A percentile compares a stretch with the other conserved stretches of the same genome.
These are phyloP conservation scores for Thinocorus orbignyianus DNA, from an alignment of 2,113 vertebrate genomes.

Conservation along the genomic window DNA sequence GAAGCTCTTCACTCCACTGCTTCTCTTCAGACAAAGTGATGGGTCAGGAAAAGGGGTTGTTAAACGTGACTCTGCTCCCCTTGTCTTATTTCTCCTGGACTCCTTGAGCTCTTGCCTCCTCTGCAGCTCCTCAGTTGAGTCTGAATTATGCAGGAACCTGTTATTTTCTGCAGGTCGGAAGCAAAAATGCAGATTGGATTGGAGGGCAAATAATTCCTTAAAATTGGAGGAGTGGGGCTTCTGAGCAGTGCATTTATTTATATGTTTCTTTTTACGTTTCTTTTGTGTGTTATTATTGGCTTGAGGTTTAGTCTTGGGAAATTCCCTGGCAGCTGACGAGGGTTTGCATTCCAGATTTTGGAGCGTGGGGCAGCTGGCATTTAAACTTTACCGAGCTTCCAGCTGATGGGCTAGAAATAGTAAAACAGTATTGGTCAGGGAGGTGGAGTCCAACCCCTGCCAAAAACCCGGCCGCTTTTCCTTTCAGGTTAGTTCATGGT, in stretches of 20 bases:
- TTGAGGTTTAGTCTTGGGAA: conserved; percentile 2
- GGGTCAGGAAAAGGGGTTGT: neutral
- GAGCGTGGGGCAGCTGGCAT: neutral
- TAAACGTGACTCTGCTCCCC: neutral
- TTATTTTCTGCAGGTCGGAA: neutral
- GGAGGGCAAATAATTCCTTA: neutral
- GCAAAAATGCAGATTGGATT: neutral
- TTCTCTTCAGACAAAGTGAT: neutral
- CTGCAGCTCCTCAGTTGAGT: neutral
- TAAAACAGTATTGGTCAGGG: neutral
- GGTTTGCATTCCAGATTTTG: neutral
- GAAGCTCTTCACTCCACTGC: neutral
- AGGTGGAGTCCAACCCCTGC: neutral
- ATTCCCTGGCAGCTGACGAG: neutral
- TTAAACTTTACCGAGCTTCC: neutral
- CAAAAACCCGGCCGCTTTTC: neutral
- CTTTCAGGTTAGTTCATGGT: neutral
- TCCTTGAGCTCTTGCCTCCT: neutral
- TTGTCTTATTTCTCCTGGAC: neutral
- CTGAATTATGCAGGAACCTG: neutral
- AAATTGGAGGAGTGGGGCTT: neutral
- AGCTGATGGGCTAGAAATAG: neutral
- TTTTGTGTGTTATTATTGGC: neutral
- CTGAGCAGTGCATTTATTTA: neutral
- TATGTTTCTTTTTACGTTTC: neutral